These are phyloP conservation scores for Alloscopus bannaensis DNA, from an alignment of 2,888 invertebrate species.

Conservation along the genomic window DNA sequence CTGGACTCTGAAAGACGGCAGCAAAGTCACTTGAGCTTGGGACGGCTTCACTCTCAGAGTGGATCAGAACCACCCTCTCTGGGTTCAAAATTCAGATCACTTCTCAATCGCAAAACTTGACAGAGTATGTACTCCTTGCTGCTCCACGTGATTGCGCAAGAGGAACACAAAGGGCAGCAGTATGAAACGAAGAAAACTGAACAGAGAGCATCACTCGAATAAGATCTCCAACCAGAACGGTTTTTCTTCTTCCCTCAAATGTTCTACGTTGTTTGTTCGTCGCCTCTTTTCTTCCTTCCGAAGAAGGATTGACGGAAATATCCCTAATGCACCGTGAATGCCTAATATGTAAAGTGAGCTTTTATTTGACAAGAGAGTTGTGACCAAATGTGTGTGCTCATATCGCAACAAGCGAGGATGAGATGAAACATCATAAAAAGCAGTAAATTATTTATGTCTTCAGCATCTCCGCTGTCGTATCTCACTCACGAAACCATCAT, in stretches of 20 bases:
- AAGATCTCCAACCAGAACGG: too few relatives aligned
- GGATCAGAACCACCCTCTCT: conserved; percentile 45
- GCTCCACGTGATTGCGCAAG: conserved; percentile 28
- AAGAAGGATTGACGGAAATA: conserved; percentile 9
- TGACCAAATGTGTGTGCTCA: not conserved
- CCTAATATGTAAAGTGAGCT: not conserved
- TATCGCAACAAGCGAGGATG: not conserved
- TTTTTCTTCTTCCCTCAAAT: not conserved
- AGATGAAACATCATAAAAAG: conserved; percentile 1
- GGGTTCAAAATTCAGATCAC: conserved; percentile 34
- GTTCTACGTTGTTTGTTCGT: too few relatives aligned
- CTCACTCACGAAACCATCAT: conserved; percentile 23
- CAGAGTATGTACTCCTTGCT: not conserved
- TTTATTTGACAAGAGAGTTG: not conserved
- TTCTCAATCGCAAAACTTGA: conserved; percentile 44
- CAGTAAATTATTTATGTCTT: conserved; percentile 20
- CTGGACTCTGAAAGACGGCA: too few relatives aligned
- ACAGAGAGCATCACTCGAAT: too few relatives aligned
- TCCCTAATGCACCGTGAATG: not conserved
- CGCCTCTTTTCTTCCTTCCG: too few relatives aligned
- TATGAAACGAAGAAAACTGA: not conserved
- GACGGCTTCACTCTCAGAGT: not conserved
- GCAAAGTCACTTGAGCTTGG: too few relatives aligned
- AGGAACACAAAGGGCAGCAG: conserved; percentile 4
- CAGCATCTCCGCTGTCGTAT: conserved; percentile 13